A percentile compares a stretch with the other conserved stretches of the same genome.
phyloP scores from a whole-genome alignment of 1,140 invertebrate species.

The Daktulosphaira vitifoliae region DNA sequence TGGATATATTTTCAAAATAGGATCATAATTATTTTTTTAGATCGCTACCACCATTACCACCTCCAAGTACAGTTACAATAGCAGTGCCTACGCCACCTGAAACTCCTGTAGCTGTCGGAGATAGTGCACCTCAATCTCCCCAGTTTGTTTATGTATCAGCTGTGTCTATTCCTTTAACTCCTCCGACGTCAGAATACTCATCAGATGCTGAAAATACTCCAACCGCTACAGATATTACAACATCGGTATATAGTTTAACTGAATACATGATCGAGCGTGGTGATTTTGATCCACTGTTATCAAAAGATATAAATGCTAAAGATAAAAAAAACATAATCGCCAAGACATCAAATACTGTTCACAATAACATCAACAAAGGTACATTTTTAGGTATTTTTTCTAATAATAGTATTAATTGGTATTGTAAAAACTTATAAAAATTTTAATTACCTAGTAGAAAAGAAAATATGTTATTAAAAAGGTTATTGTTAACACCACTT shows the following conservation, averaged over 20 bases:
- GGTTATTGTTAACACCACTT: no score
- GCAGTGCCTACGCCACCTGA: constrained; percentile 29
- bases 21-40: no score
- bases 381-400: no score
- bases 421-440: no score
- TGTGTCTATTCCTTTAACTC: constrained; percentile 49
- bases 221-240: constrained; percentile 50
- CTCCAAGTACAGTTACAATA: constrained; percentile 52
- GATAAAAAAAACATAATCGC: background rate
- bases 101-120: constrained; percentile 41
- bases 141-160: constrained; percentile 9
- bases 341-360: background rate
- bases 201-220: constrained; percentile 59
- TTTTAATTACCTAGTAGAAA: no score
- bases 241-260: constrained; percentile 89
- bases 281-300: background rate
- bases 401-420: no score
- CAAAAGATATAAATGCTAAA: background rate
- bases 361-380: no score
- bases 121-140: constrained; percentile 48
- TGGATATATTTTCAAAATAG: no score
- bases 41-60: constrained; percentile 63
- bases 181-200: constrained; percentile 61
- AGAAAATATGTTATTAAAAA: no score
- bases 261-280: constrained; percentile 41